A percentile compares a stretch with the other conserved stretches of the same genome.
These are phyloP conservation scores for Chaetops frenatus DNA, from an alignment of 2,113 vertebrate species.

Conservation along the genomic window DNA sequence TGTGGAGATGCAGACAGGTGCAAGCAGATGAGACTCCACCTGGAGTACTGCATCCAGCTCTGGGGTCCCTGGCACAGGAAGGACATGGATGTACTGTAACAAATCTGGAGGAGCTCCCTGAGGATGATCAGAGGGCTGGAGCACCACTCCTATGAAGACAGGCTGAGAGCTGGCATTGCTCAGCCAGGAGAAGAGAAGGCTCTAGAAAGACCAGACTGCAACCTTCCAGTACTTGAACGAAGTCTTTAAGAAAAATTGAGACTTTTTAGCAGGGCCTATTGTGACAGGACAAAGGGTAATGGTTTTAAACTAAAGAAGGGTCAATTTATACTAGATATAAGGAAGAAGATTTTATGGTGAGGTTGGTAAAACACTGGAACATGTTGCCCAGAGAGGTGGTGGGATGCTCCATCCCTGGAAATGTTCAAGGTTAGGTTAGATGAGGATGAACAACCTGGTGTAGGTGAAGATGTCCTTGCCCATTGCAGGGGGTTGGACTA, in stretches of 20 bases:
- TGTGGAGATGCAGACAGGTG: background rate
- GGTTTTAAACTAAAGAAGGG: background rate
- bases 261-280: background rate
- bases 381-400: background rate
- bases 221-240: background rate
- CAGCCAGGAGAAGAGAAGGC: background rate
- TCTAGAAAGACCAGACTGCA: background rate
- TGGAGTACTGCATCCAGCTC: background rate
- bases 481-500: background rate
- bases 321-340: background rate
- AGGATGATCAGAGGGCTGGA: background rate
- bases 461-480: background rate
- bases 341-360: background rate
- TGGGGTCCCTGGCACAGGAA: background rate
- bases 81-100: background rate
- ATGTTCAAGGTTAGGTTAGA: background rate
- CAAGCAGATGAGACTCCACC: background rate
- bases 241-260: background rate
- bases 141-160: background rate
- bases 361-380: background rate
- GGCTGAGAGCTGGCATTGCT: background rate
- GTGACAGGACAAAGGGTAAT: background rate
- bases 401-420: background rate
- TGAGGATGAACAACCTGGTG: background rate
- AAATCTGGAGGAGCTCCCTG: background rate